phyloP scores from a whole-genome alignment of 2,113 vertebrate species.

The Stigmatopora argus region DNA sequence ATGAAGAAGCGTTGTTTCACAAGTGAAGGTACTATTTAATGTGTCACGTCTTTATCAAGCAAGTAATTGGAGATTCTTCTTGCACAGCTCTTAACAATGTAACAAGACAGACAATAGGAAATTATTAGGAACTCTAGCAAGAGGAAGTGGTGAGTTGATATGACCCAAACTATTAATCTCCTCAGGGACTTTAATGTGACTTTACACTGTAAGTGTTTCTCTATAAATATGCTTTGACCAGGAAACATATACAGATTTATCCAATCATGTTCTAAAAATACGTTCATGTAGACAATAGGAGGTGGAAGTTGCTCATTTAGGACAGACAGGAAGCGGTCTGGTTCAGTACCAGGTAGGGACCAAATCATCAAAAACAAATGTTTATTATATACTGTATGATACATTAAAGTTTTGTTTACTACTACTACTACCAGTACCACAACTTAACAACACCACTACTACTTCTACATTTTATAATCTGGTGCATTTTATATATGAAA shows the following conservation, averaged over 20 bases:
- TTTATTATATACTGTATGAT: not conserved
- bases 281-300: not conserved
- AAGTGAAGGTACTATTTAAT: conserved; percentile 1
- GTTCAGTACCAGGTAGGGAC: not conserved
- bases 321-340: not conserved
- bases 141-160: conserved; percentile 55
- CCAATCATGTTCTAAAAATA: not conserved
- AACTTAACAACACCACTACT: too few relatives aligned
- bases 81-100: conserved; percentile 64
- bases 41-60: conserved; percentile 25
- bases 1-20: too few relatives aligned
- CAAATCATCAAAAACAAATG: not conserved
- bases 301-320: not conserved
- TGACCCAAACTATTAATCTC: not conserved
- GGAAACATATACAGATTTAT: not conserved
- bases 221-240: not conserved
- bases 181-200: not conserved
- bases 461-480: too few relatives aligned
- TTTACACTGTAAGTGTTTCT: not conserved
- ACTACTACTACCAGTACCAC: too few relatives aligned
- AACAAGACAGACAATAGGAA: conserved; percentile 74
- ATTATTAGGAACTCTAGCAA: conserved; percentile 69
- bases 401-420: not conserved
- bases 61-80: conserved; percentile 61
- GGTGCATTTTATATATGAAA: too few relatives aligned